phyloP scores from a whole-genome alignment of 1,140 invertebrate genomes.

The Rhyzopertha dominica region DNA sequence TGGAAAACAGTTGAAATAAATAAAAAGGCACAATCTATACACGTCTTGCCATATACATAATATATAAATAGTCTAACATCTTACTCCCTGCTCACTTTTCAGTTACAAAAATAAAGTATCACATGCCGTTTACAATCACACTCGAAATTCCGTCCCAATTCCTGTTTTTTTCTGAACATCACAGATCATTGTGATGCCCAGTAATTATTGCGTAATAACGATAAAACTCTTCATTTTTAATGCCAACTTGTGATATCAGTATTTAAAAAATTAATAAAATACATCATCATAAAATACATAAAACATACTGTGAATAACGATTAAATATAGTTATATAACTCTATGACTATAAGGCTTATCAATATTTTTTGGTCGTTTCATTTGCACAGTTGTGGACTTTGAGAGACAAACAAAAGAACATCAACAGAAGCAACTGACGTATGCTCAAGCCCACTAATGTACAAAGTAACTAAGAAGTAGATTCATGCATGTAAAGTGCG shows the following conservation, averaged over 20 bases:
- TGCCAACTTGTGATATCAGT: background rate
- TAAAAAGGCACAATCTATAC: conserved; percentile 40
- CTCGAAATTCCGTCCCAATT: conserved; percentile 2
- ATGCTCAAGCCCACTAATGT: no score
- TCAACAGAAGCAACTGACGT: no score
- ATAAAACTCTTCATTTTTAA: conserved; percentile 5
- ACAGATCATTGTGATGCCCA: conserved; percentile 5
- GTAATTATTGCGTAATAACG: conserved; percentile 10
- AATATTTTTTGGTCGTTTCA: no score
- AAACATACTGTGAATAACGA: no score
- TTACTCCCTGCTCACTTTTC: conserved; percentile 25
- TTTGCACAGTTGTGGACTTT: no score
- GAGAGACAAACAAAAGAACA: no score
- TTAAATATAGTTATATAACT: no score
- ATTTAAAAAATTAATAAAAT: no score
- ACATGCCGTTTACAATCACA: conserved; percentile 30
- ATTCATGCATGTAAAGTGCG: no score
- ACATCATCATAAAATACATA: conserved; percentile 8
- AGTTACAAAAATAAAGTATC: conserved; percentile 37
- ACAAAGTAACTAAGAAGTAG: no score
- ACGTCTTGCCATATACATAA: conserved; percentile 30
- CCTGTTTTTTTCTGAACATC: conserved; percentile 16
- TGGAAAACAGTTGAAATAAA: conserved; percentile 34
- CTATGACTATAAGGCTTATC: no score
- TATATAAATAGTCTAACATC: conserved; percentile 11